Conservation (phyloP, 2,797 vertebrate genomes). For the Peromyscus nudipes region DNA sequence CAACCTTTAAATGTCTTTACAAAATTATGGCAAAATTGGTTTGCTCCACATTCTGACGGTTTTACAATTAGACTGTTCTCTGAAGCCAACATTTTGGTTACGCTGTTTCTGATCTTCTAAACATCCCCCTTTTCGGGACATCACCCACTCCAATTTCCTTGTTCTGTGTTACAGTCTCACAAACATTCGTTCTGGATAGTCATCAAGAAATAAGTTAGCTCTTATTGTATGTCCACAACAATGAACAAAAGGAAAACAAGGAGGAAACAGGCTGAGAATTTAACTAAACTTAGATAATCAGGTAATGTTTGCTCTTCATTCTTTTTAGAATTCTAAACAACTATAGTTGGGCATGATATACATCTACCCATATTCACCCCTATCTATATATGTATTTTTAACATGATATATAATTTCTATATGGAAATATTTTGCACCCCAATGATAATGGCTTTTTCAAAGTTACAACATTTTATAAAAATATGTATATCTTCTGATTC, state of each 20-base stretch:
- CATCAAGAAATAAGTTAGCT: neutral
- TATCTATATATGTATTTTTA: neutral
- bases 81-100: neutral
- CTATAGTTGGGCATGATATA: neutral
- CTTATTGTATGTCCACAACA: neutral
- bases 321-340: neutral
- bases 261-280: neutral
- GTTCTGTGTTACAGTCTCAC: neutral
- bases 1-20: conserved; percentile 1
- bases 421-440: neutral
- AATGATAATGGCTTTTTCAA: neutral
- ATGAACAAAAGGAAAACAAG: neutral
- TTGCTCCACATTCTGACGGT: neutral
- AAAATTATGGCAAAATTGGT: neutral
- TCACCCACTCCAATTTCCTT: neutral
- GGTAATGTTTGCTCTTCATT: neutral
- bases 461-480: conserved; percentile 25
- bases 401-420: neutral
- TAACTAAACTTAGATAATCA: neutral
- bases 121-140: neutral
- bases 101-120: neutral
- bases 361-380: neutral
- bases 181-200: neutral
- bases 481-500: neutral
- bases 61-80: neutral